phyloP scores from a whole-genome alignment of 2,797 vertebrate species.

The Gephyroberyx darwinii region DNA sequence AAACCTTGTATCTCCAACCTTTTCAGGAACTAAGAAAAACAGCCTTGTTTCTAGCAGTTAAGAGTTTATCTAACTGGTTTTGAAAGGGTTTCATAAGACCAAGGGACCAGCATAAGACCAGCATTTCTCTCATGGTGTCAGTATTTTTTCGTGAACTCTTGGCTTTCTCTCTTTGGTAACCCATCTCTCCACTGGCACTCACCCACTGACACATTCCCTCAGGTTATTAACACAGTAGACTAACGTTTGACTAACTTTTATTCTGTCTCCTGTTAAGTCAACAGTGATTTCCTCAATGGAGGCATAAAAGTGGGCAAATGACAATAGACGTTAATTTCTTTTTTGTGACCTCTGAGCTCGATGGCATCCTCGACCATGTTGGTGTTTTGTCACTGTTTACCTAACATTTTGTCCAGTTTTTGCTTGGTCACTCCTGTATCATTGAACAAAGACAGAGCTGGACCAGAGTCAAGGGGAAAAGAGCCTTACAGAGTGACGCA shows the following conservation, averaged over 20 bases:
- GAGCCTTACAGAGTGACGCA: constrained; percentile 26
- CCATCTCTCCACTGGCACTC: constrained; percentile 2
- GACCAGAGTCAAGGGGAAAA: background rate
- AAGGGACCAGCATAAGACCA: no score
- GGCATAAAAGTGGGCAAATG: background rate
- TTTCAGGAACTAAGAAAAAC: no score
- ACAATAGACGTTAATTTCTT: background rate
- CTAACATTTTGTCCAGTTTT: background rate
- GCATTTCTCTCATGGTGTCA: no score
- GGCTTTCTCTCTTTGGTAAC: background rate
- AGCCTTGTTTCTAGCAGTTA: no score
- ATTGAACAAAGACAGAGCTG: constrained; percentile 13
- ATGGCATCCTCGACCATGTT: background rate
- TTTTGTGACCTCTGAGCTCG: background rate
- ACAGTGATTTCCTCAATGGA: background rate
- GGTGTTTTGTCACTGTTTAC: background rate
- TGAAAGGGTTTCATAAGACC: no score
- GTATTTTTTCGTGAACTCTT: background rate
- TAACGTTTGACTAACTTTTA: background rate
- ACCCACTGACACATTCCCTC: background rate
- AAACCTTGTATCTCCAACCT: no score
- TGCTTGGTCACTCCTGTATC: background rate
- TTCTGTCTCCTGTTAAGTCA: background rate
- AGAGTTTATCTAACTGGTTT: no score
- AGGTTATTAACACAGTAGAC: background rate